Base-by-base conservation (phyloP, 2,113 vertebrate genomes). In the Polypterus bichir region DNA sequence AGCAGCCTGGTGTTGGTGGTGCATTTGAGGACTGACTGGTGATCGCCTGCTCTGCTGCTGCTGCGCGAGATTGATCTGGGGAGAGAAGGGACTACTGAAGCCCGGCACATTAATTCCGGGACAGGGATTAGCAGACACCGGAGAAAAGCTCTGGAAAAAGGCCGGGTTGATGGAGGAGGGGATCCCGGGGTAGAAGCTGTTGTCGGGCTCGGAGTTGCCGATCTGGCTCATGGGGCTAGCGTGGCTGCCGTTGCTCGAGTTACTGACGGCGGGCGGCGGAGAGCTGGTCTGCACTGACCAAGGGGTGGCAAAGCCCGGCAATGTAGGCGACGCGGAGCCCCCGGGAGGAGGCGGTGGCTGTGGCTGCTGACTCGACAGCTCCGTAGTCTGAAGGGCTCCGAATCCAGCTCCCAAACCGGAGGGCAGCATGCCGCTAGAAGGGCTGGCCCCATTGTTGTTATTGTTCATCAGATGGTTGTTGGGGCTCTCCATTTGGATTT, bases 271-370 rank as follows among this genome's bases (percentile, higher is more conserved):
- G 49, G 91, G 88, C 60, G 85, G 92, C 11, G 92, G 90, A 59
- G 92, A 91, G 70, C 87, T 91, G 69, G 91, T 89, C 78, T 92
- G 92, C 59, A 96, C 92, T 27, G 92, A 93, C 94, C 93, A 97
- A 44, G 94, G 92, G 73, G 93, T 87, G 69, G 90, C 90, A 82
- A 95, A 95, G 56, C 91, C 90, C 48, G 91, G 83, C 72, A 94
- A 81, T 70, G 91, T 85, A 47, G 89, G 88, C 55, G 92, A 90
- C 27, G 87, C 81, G 67, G 92, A 86, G 73, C 88, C 87, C 68
- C 84, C 80, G 44, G 81, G 77, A 79, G 76, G 80, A 63, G 76
- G 78, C 45, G 69, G 72, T 27, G 27, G 27, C 57, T 76, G 63
- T 70, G 69, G 80, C 48, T 66, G 64, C 44, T 60, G 60, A 68